Evolutionary conservation across 2,113 vertebrate genomes (phyloP).

Genomic region (Tetraodon nigroviridis): DNA sequence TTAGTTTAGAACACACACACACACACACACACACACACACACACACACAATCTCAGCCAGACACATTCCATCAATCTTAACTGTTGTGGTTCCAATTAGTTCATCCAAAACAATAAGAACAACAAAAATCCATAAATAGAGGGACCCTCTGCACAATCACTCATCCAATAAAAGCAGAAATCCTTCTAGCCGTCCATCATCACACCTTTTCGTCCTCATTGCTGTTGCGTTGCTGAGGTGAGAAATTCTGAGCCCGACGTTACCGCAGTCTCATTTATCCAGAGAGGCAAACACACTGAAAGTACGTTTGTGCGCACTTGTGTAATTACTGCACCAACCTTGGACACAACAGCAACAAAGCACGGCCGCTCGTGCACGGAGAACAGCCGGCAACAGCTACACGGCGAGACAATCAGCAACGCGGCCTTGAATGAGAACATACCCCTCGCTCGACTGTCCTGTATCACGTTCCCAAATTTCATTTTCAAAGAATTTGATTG

Average conservation of each 20-base stretch:
- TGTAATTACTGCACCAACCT: neutral
- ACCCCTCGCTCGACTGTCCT: neutral
- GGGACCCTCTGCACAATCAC: too few relatives aligned
- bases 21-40: neutral
- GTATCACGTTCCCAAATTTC: too few relatives aligned
- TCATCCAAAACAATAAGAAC: slow-evolving; percentile 34
- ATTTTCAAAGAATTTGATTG: too few relatives aligned
- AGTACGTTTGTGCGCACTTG: too few relatives aligned
- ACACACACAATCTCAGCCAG: neutral
- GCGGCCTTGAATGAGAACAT: neutral
- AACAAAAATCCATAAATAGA: slow-evolving; percentile 12
- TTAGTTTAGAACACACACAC: slow-evolving; percentile 33
- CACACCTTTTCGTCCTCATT: too few relatives aligned
- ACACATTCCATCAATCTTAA: slow-evolving; percentile 59
- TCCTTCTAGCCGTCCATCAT: too few relatives aligned
- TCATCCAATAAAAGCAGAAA: too few relatives aligned
- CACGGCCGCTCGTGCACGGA: neutral
- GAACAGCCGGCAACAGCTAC: neutral
- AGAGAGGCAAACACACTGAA: too few relatives aligned
- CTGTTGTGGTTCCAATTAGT: slow-evolving; percentile 28
- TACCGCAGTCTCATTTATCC: too few relatives aligned
- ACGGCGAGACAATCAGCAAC: neutral
- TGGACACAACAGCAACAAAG: neutral
- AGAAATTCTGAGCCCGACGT: too few relatives aligned
- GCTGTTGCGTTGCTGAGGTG: too few relatives aligned